Percentiles rank a stretch among this genome's conserved stretches.
Conservation (phyloP, 2,888 invertebrate genomes). For the Bedellia somnulentella region DNA sequence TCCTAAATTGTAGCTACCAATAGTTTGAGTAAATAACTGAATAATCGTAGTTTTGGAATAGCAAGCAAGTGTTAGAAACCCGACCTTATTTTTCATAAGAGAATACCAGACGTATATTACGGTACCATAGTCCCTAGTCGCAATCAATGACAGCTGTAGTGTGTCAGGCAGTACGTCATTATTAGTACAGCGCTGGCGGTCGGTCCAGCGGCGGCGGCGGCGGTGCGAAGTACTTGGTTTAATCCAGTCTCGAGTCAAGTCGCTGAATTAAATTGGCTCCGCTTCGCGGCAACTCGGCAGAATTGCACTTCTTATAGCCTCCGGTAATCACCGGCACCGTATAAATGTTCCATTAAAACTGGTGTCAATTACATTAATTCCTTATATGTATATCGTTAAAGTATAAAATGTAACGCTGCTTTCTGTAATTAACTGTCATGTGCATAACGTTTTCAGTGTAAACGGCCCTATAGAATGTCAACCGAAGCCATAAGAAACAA, state of each 20-base stretch:
- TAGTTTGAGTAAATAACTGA: too few relatives aligned
- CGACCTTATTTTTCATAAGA: too few relatives aligned
- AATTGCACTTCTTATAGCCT: conserved; percentile 41
- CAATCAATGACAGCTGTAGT: conserved; percentile 27
- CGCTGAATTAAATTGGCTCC: conserved; percentile 53
- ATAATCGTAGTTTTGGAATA: too few relatives aligned
- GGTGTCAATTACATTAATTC: conserved; percentile 50
- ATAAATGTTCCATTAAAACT: conserved; percentile 49
- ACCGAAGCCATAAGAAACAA: conserved; percentile 19
- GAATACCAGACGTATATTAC: too few relatives aligned
- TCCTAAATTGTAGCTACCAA: too few relatives aligned
- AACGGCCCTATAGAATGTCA: conserved; percentile 32
- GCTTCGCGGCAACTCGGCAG: conserved; percentile 29
- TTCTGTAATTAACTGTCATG: conserved; percentile 41
- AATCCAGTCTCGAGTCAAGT: conserved; percentile 44
- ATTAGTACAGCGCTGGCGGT: conserved; percentile 24
- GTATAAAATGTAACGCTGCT: conserved; percentile 29
- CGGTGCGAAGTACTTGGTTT: too few relatives aligned
- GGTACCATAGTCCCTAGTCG: too few relatives aligned
- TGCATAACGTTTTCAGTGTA: conserved; percentile 33
- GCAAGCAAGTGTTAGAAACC: too few relatives aligned
- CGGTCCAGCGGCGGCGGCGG: conserved; percentile 17
- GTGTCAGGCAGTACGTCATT: conserved; percentile 26
- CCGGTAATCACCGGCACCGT: conserved; percentile 35
- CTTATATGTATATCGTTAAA: conserved; percentile 37